Evolutionary conservation across 2,888 invertebrate species (phyloP).

Genomic region (Hyalella azteca): DNA sequence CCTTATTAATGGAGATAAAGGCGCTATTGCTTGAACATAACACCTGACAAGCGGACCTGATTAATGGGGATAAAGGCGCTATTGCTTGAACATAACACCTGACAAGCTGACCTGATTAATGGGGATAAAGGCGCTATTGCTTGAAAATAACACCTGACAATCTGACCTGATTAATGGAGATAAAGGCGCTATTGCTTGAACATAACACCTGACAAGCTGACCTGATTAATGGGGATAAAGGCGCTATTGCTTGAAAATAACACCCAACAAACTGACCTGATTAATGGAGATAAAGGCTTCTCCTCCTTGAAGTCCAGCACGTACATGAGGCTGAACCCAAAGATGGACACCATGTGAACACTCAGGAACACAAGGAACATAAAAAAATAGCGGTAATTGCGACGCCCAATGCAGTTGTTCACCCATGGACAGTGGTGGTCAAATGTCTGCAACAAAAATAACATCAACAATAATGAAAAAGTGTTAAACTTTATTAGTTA

Average conservation of each 20-base stretch:
- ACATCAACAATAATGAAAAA: no score
- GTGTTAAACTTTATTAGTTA: no score
- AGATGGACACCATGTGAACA: slow-evolving; percentile 97
- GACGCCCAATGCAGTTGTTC: slow-evolving; percentile 94
- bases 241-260: not conserved
- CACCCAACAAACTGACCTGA: not conserved
- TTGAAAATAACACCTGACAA: no score
- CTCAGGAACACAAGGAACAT: slow-evolving; percentile 96
- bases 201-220: not conserved
- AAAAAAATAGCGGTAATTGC: slow-evolving; percentile 99
- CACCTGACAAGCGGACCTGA: no score
- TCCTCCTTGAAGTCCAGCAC: slow-evolving; percentile 85
- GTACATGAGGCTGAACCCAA: slow-evolving; percentile 89
- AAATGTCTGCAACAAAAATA: slow-evolving; percentile 79
- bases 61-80: no score
- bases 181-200: not conserved
- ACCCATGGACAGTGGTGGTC: slow-evolving; percentile 99
- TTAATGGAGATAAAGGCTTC: not conserved
- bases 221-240: not conserved
- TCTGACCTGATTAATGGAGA: no score
- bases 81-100: no score
- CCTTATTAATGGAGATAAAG: no score
- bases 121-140: no score
- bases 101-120: no score
- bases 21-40: no score